phyloP scores from a whole-genome alignment of 1,140 invertebrate species.

The Drosophila kanapiae region DNA sequence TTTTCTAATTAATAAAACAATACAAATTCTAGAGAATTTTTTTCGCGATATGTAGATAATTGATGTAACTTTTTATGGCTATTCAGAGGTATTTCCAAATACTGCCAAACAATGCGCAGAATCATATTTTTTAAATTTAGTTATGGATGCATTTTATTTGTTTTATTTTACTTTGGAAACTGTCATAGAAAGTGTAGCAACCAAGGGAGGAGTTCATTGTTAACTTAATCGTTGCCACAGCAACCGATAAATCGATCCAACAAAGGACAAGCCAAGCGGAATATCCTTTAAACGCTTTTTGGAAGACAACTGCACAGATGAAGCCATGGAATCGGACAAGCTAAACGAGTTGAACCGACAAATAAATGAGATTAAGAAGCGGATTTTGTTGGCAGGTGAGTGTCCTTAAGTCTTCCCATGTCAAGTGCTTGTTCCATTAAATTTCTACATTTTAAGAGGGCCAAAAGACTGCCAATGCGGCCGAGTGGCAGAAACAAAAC shows the following conservation, averaged over 20 bases:
- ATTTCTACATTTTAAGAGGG: constrained; percentile 87
- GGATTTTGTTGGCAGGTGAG: constrained; percentile 92
- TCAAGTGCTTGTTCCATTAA: neutral
- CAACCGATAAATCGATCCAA: constrained; percentile 61
- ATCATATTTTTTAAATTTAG: no score
- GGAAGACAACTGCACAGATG: neutral
- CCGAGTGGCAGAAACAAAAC: constrained; percentile 91
- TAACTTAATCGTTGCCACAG: constrained; percentile 47
- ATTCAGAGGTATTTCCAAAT: neutral
- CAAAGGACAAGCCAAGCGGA: constrained; percentile 18
- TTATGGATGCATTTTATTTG: neutral
- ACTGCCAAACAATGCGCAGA: no score
- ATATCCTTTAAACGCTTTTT: neutral
- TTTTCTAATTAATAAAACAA: constrained; percentile 23
- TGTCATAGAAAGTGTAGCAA: neutral
- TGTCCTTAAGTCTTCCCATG: neutral
- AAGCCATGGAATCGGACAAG: constrained; percentile 86
- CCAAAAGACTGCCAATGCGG: constrained; percentile 92
- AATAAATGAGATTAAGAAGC: constrained; percentile 93
- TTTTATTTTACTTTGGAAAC: neutral
- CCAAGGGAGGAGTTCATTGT: neutral
- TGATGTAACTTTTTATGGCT: no score
- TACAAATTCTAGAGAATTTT: neutral
- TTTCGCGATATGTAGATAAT: neutral
- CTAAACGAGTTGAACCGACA: constrained; percentile 90